phyloP scores from a whole-genome alignment of 1,140 invertebrate species.

The Neodiprion lecontei region DNA sequence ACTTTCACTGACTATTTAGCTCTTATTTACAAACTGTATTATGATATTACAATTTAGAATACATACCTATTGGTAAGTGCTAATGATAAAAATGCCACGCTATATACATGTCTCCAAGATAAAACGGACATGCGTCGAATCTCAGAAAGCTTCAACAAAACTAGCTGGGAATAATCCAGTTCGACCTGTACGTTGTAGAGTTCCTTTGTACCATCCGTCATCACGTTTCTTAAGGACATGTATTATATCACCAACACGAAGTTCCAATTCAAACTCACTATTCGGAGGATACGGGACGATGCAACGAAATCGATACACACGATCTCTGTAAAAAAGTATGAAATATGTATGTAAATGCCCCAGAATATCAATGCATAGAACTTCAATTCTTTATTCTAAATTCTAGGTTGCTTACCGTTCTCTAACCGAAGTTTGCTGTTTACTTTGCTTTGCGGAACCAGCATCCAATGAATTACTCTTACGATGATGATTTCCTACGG shows the following conservation, averaged over 20 bases:
- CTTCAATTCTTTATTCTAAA: slow-evolving; percentile 19
- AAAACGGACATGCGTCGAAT: slow-evolving; percentile 46
- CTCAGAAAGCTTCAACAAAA: slow-evolving; percentile 83
- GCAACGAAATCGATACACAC: slow-evolving; percentile 78
- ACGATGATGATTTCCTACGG: slow-evolving; percentile 66
- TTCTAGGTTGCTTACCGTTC: slow-evolving; percentile 62
- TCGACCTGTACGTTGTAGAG: slow-evolving; percentile 85
- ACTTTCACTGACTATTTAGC: neutral
- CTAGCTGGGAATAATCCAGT: slow-evolving; percentile 93
- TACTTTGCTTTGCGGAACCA: slow-evolving; percentile 60
- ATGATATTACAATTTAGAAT: neutral
- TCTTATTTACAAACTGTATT: neutral
- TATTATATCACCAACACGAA: slow-evolving; percentile 90
- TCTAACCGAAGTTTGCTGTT: slow-evolving; percentile 62
- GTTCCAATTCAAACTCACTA: slow-evolving; percentile 88
- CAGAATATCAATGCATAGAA: slow-evolving; percentile 10
- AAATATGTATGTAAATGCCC: slow-evolving; percentile 15
- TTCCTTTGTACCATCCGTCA: slow-evolving; percentile 96
- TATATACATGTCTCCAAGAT: slow-evolving; percentile 61
- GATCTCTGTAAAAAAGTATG: slow-evolving; percentile 43
- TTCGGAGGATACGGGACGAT: slow-evolving; percentile 95
- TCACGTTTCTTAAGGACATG: slow-evolving; percentile 91
- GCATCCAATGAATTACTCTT: slow-evolving; percentile 84
- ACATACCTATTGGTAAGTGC: neutral
- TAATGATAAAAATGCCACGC: slow-evolving; percentile 20